Evolutionary conservation across 2,113 vertebrate genomes (phyloP), one percentile per base, ranked within the genome.

Genomic region (Microtus oregoni): DNA sequence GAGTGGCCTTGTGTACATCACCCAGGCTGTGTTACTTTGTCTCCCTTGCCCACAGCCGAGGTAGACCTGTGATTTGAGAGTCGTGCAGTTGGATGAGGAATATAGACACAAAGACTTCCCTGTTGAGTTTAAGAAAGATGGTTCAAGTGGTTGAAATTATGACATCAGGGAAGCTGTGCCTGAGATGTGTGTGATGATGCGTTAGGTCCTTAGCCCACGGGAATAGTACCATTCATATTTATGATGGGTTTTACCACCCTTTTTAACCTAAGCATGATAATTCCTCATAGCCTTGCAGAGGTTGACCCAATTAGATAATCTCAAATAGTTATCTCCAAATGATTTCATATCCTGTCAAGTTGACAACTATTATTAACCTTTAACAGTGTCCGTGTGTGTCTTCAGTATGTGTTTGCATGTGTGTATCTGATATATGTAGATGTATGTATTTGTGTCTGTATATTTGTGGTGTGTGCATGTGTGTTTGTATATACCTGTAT

Each of bases 121-220:
- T 17, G 14, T 10, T 52, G n/a, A 4, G 20, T 38, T 1, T 28
- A 30, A 9, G 9, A 14, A 61, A 22, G 35, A 4, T 2, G 1
- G 63, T 28, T 52, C 11, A 22, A 67, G 30, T 28, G 30, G 3
- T 15, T 2, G 32, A 26, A 44, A 63, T 20, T 1, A 32, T 3
- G 10, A 1, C 15, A 35, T 1, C 5, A 20, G 10, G 9, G 32
- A 13, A 13, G 2, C 4, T 2, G 10, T 19, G 8, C 41, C 63
- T 24, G 30, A 26, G 17, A 7, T 7, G 0, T 0, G 7, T 9
- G 3, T 0, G 0, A 15, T 3, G 14, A 5, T 19, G 26, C 28
- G 8, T 22, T 44, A 7, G 6, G 63, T 68, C 19, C 44, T 63
- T 68, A 20, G 83, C 41, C 83, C 19, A 50, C 5, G 5, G 63